Evolutionary conservation across 92 coral and sea anemone genomes (phyloP).

Genomic region (Porites divaricata): DNA sequence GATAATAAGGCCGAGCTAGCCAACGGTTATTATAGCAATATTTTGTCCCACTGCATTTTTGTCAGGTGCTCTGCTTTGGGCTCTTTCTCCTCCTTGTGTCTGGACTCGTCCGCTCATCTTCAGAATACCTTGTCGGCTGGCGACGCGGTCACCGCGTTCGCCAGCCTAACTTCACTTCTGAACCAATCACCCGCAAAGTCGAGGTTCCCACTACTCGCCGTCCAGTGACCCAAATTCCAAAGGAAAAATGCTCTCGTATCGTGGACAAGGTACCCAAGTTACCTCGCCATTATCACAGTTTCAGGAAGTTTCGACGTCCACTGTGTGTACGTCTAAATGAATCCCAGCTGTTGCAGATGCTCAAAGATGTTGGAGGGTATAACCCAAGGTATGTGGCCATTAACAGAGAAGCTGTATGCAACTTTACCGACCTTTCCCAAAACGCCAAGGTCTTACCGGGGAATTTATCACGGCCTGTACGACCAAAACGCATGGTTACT

Average conservation of each 20-base stretch:
- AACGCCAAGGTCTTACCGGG: neutral
- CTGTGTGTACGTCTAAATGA: conserved; percentile 24
- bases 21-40: no score
- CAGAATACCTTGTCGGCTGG: no score
- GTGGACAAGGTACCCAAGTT: conserved; percentile 10
- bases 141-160: no score
- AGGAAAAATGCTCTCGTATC: neutral
- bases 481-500: neutral
- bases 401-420: conserved; percentile 20
- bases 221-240: neutral
- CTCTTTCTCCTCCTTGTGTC: no score
- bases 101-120: no score
- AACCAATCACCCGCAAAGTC: neutral
- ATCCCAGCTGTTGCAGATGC: conserved; percentile 12
- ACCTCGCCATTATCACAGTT: neutral
- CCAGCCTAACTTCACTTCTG: no score
- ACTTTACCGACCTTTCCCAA: conserved; percentile 33
- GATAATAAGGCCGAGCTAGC: no score
- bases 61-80: no score
- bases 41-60: no score
- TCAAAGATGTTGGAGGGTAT: conserved; percentile 28
- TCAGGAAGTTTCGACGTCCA: neutral
- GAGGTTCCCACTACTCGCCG: neutral
- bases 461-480: neutral
- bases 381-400: conserved; percentile 55